Evolutionary conservation across 2,113 vertebrate species (phyloP), one percentile per base, ranked within the genome.

Genomic region (Lanius collurio): DNA sequence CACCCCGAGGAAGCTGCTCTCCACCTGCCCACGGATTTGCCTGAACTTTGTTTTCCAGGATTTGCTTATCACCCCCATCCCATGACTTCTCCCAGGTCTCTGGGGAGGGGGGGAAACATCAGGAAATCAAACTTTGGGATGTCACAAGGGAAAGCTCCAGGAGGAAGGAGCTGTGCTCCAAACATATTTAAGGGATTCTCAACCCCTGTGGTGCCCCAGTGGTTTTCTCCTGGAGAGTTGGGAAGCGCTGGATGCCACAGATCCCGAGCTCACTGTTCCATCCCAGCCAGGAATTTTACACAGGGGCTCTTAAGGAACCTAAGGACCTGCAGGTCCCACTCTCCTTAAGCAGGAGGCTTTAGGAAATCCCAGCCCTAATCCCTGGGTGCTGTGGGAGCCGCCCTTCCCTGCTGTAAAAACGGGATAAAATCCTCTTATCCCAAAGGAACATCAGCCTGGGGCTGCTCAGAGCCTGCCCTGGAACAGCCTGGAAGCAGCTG

Each of bases 341-440:
- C 56, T 33, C 50, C 85, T 83, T 59, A 85, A 55, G 65, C 28
- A 67, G 56, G 30, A 71, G 56, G 87, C 70, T 94, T 91, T 87
- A 81, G 82, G 52, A 94, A 95, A 95, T 87, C 81, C 92, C 78
- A 82, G 39, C 74, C 56, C 81, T 94, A 68, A 95, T 91, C 90
- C 62, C 77, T 41, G 35, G 23, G 64, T 3, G 5, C 63, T 19
- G 44, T 6, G 18, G 31, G 17, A 90, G 59, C 86, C 1, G 1
- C 74, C 85, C 64, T 60, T 62, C 47, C 73, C 64, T 27, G 75
- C 83, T 23, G 10, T 41, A 84, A 35, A 83, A 74, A 31, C 4
- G 73, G 93, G 79, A 73, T 78, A 33, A 91, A 1, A 35, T 50
- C 89, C 67, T 60, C 78, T 79, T 24, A 52, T 37, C 77, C 83